These are phyloP conservation scores for Drosophila neocordata DNA, from an alignment of 1,140 invertebrate species.

Conservation along the genomic window DNA sequence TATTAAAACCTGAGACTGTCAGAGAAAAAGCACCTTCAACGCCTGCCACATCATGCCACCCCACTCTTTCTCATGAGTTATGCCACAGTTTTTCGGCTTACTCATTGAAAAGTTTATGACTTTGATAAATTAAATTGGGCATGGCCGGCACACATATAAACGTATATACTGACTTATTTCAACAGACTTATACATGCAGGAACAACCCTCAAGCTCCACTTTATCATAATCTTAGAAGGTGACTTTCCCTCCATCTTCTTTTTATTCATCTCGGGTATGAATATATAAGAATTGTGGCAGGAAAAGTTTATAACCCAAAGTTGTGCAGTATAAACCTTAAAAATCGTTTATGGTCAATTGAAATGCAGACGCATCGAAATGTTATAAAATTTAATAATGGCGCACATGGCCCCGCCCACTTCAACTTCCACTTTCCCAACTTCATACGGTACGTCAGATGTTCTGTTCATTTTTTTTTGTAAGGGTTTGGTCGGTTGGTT, in stretches of 20 bases:
- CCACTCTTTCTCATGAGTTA: conserved; percentile 45
- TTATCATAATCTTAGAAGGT: neutral
- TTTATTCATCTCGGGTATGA: conserved; percentile 25
- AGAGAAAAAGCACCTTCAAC: conserved; percentile 32
- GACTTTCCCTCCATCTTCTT: neutral
- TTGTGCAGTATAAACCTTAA: conserved; percentile 42
- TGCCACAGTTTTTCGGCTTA: conserved; percentile 56
- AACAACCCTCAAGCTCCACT: conserved; percentile 7
- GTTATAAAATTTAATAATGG: conserved; percentile 77
- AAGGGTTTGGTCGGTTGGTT: conserved; percentile 33
- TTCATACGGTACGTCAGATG: neutral
- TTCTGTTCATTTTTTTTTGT: conserved; percentile 47
- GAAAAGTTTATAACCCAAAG: conserved; percentile 50
- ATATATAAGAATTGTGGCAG: conserved; percentile 35
- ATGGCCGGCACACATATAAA: conserved; percentile 26
- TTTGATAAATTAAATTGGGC: conserved; percentile 79
- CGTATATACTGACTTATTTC: neutral
- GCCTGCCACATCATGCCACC: neutral
- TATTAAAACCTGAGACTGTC: conserved; percentile 7
- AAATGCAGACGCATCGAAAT: conserved; percentile 77
- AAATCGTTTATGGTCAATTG: conserved; percentile 73
- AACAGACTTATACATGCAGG: neutral
- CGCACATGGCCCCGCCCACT: neutral
- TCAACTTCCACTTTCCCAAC: neutral
- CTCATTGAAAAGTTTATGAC: conserved; percentile 73